Evolutionary conservation across 1,140 invertebrate genomes (phyloP).

Genomic region (Diplogasteroides magnus): DNA sequence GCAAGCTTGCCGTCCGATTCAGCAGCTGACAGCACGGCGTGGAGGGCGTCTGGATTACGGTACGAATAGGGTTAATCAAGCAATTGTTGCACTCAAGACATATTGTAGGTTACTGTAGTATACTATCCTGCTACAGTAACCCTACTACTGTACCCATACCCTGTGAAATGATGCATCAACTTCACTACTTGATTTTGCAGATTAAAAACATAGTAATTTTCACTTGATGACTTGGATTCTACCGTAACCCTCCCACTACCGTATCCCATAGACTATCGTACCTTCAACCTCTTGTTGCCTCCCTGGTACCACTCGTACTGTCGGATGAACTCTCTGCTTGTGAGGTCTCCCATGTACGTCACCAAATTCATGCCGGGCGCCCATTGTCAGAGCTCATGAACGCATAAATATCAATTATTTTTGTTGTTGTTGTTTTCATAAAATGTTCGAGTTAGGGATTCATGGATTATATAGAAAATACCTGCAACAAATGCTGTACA

Average conservation of each 20-base stretch:
- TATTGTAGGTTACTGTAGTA: no score
- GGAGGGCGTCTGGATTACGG: no score
- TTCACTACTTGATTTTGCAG: no score
- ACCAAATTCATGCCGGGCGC: conserved; percentile 59
- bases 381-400: conserved; percentile 61
- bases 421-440: no score
- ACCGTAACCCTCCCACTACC: not conserved
- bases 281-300: conserved; percentile 81
- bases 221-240: no score
- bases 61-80: no score
- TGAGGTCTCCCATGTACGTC: conserved; percentile 64
- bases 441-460: conserved; percentile 60
- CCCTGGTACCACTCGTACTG: conserved; percentile 91
- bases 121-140: no score
- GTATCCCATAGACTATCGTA: conserved; percentile 54
- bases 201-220: no score
- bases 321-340: conserved; percentile 67
- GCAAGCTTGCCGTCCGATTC: conserved; percentile 5
- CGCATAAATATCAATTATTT: no score
- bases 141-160: no score
- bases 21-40: not conserved
- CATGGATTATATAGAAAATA: conserved; percentile 61
- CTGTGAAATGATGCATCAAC: no score
- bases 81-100: conserved; percentile 40
- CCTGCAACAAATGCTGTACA: no score